Conservation (phyloP, 2,888 invertebrate species). For the Archips crataeganus region DNA sequence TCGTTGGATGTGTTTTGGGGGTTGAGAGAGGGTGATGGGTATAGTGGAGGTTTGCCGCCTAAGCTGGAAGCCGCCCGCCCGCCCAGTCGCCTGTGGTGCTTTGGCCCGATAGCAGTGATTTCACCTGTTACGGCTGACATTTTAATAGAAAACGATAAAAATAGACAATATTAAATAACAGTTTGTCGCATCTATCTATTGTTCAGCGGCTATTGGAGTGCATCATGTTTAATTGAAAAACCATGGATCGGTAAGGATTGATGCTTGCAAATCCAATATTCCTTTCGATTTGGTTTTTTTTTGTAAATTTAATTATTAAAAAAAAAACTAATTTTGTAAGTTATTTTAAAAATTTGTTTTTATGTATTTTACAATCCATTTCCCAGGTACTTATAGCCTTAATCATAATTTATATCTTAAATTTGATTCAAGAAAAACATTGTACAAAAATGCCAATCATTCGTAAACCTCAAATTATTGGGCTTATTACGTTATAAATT, state of each 20-base stretch:
- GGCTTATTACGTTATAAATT: constrained; percentile 46
- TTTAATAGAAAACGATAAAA: constrained; percentile 42
- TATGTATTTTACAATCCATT: no score
- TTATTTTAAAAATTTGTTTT: background rate
- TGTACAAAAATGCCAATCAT: constrained; percentile 49
- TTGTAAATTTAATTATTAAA: background rate
- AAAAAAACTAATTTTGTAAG: background rate
- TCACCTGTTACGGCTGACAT: constrained; percentile 44
- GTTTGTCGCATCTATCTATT: constrained; percentile 5
- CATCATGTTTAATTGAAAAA: constrained; percentile 22
- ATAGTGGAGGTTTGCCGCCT: constrained; percentile 70
- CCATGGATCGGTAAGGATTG: constrained; percentile 31
- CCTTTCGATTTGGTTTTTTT: background rate
- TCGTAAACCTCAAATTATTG: constrained; percentile 49
- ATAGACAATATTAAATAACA: constrained; percentile 34
- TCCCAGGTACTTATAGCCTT: no score
- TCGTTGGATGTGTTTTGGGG: constrained; percentile 48
- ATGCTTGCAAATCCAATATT: background rate
- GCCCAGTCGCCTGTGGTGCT: constrained; percentile 75
- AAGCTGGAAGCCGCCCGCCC: constrained; percentile 74
- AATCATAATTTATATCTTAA: no score
- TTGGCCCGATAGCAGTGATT: constrained; percentile 65
- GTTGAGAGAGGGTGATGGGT: constrained; percentile 66
- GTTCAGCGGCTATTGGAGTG: constrained; percentile 23
- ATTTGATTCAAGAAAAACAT: background rate